Percentiles rank a stretch among this genome's conserved stretches.
phyloP scores from a whole-genome alignment of 2,888 invertebrate genomes.

The Pyrgus malvae region DNA sequence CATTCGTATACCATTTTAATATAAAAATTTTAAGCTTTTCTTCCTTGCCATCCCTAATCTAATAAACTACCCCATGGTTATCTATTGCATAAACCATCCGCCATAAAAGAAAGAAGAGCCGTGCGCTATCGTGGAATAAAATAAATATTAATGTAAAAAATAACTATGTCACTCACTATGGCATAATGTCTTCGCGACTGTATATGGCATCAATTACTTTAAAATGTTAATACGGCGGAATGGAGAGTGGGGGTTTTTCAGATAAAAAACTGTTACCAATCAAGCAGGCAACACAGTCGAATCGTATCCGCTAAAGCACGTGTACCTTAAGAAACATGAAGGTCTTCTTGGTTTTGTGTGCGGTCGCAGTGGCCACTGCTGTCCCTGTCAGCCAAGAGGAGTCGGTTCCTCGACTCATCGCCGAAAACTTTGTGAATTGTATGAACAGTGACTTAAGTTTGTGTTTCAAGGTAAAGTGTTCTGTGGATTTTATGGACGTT shows the following conservation, averaged over 20 bases:
- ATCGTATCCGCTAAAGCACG: slow-evolving; percentile 57
- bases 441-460: slow-evolving; percentile 68
- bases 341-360: slow-evolving; percentile 59
- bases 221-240: slow-evolving; percentile 68
- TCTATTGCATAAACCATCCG: slow-evolving; percentile 50
- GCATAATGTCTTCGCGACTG: slow-evolving; percentile 63
- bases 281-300: slow-evolving; percentile 65
- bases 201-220: slow-evolving; percentile 58
- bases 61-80: slow-evolving; percentile 24
- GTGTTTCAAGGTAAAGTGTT: slow-evolving; percentile 67
- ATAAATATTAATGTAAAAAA: slow-evolving; percentile 67
- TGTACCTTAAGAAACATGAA: slow-evolving; percentile 58
- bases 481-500: too few species aligned
- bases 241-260: slow-evolving; percentile 65
- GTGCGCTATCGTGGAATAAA: slow-evolving; percentile 52
- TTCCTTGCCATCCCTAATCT: too few species aligned
- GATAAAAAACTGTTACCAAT: slow-evolving; percentile 76
- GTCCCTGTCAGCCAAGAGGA: slow-evolving; percentile 61
- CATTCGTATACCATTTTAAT: too few species aligned
- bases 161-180: slow-evolving; percentile 66
- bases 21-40: too few species aligned
- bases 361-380: slow-evolving; percentile 52
- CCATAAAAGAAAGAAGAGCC: slow-evolving; percentile 53
- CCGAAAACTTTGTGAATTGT: slow-evolving; percentile 65
- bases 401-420: slow-evolving; percentile 55